Evolutionary conservation across 64 coral and sea anemone species (phyloP), one percentile per base, ranked within the genome.

Genomic region (Astreopora myriophthalma): DNA sequence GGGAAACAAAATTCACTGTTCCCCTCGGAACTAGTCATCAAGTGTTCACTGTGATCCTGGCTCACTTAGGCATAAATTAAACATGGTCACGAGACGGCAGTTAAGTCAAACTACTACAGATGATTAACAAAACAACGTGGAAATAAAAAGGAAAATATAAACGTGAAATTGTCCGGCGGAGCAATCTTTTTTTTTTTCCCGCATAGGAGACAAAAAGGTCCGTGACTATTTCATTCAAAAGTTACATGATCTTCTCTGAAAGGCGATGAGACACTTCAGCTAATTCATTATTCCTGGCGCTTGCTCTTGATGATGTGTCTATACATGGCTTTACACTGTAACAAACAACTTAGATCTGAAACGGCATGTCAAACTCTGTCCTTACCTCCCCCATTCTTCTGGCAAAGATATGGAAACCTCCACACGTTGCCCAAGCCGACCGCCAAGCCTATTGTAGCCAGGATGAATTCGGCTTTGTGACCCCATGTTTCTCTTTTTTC

Each of bases 331-430:
- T 23, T 37, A 29, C 12, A 60, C 33, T 40, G 24, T 34, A 22
- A 22, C 16, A 31, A 37, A 63, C 16, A 14, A 46, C 3, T 64
- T 64, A 5, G 61, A 64, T 42, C 25, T 34, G 24, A 12, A 31
- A 72, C 36, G 20, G 9, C 23, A 37, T 46, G 63, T 1, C 67
- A 25, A 31, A 74, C 1, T 17, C 5, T 16, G 17, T 34, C 22
- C 86, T 62, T 55, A 97, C 95, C 95, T 75, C 95, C 95, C 51
- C 95, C 95, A 49, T 97, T 97, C 61, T 93, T 89, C 32, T 97
- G 95, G 38, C 95, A 97, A 8, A 97, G 92, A 63, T 97, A 97
- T 8, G 95, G 95, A 44, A 97, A 97, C 31, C 95, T 87, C 95
- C 95, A 97, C 3, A 97, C 95, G 37, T 97, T 97, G 0, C 95